Conservation (phyloP, 2,797 vertebrate genomes). For the Podargus strigoides region DNA sequence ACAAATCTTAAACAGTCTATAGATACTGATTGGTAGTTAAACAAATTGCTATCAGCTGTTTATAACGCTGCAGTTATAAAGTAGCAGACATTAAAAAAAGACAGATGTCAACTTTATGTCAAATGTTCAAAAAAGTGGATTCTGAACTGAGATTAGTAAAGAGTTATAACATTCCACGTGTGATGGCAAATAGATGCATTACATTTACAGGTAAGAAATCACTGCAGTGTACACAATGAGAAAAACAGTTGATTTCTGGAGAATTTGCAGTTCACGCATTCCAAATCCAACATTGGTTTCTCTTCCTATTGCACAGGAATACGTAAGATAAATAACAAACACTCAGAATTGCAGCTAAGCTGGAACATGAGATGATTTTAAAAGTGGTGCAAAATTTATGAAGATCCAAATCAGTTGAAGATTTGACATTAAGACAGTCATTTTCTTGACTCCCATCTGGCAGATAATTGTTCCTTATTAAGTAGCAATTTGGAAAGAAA, state of each 20-base stretch:
- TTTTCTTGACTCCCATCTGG: background rate
- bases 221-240: background rate
- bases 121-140: background rate
- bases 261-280: background rate
- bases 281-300: background rate
- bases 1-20: background rate
- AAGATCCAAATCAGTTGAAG: background rate
- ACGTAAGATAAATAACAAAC: background rate
- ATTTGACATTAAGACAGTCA: conserved; percentile 3
- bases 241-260: background rate
- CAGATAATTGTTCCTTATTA: background rate
- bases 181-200: background rate
- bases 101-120: background rate
- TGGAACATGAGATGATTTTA: background rate
- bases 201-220: background rate
- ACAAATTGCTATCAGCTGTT: background rate
- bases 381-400: background rate
- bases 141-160: conserved; percentile 15
- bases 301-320: conserved; percentile 7
- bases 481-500: conserved; percentile 39
- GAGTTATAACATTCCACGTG: background rate
- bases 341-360: background rate
- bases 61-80: background rate
- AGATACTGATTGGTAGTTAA: background rate
- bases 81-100: background rate